Conservation (phyloP, 92 coral and sea anemone species). For the Zoanthus solanderi region DNA sequence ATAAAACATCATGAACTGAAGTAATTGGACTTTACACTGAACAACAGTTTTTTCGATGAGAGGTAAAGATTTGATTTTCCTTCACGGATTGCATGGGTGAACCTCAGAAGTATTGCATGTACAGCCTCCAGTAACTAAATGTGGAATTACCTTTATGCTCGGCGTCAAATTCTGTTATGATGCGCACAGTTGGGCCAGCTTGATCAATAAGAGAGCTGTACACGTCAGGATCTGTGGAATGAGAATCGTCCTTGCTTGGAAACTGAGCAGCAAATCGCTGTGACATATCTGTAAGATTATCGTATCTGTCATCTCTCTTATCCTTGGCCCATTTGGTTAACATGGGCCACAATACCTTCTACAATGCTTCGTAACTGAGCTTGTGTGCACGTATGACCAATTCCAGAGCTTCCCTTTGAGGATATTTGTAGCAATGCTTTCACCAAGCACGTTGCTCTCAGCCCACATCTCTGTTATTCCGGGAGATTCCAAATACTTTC, state of each 20-base stretch:
- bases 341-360: constrained; percentile 60
- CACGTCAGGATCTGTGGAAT: constrained; percentile 9
- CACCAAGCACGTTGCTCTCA: constrained; percentile 62
- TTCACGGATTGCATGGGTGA: neutral
- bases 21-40: too few species aligned
- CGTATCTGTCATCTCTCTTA: constrained; percentile 11
- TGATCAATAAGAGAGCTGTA: constrained; percentile 7
- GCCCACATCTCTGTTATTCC: constrained; percentile 54
- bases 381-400: constrained; percentile 73
- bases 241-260: neutral
- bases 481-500: constrained; percentile 49
- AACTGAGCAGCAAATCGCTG: neutral
- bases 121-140: constrained; percentile 7
- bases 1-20: too few species aligned
- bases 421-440: constrained; percentile 67
- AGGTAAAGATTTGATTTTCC: neutral
- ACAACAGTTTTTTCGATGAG: neutral
- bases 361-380: constrained; percentile 61
- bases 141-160: neutral
- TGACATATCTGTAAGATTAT: neutral
- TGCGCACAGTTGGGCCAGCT: constrained; percentile 1
- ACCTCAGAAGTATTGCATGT: constrained; percentile 6
- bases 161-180: neutral
- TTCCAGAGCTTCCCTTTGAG: constrained; percentile 83
- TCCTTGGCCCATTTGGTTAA: constrained; percentile 28